Conservation (phyloP, 2,113 vertebrate genomes). For the Oreochromis niloticus region DNA sequence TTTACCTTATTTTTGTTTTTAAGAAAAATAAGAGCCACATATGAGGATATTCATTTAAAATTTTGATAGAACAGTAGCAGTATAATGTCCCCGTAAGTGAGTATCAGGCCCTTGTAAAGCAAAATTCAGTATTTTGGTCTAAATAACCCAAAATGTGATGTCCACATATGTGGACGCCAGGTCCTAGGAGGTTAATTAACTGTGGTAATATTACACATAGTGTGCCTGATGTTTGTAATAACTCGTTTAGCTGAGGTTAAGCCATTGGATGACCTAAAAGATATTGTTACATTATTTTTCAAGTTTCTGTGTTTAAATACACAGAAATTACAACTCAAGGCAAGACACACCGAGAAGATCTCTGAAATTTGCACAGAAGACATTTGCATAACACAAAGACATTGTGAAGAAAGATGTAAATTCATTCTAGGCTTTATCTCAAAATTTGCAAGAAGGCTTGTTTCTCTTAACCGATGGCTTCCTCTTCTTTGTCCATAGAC, state of each 20-base stretch:
- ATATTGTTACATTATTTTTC: not conserved
- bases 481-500: slow-evolving; percentile 66
- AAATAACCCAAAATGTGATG: too few relatives aligned
- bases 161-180: too few relatives aligned
- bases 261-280: not conserved
- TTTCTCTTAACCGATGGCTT: not conserved
- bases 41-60: too few relatives aligned
- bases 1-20: too few relatives aligned
- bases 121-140: too few relatives aligned
- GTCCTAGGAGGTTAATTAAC: not conserved
- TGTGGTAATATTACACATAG: not conserved
- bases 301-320: not conserved
- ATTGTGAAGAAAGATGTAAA: not conserved
- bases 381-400: not conserved
- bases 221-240: not conserved
- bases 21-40: too few relatives aligned
- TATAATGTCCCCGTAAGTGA: too few relatives aligned
- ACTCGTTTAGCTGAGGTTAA: not conserved
- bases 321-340: not conserved
- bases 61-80: too few relatives aligned
- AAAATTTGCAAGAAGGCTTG: not conserved
- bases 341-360: not conserved
- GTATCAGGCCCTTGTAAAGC: too few relatives aligned
- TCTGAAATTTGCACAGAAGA: not conserved
- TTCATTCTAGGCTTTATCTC: not conserved